Base-by-base conservation (phyloP, 2,888 invertebrate species). In the Conchocele bisecta region DNA sequence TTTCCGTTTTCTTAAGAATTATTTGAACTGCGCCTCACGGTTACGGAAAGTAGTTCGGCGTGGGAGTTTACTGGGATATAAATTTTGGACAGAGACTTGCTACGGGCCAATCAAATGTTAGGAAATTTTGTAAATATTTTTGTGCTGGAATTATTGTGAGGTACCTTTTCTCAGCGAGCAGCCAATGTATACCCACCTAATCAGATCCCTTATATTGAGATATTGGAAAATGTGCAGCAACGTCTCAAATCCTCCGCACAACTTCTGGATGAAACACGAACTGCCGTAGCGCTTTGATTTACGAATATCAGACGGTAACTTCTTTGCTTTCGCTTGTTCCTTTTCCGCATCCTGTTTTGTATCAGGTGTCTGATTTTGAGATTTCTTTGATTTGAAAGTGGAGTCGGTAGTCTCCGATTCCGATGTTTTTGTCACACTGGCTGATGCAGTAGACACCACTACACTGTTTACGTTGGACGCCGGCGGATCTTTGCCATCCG, bases 231-330 rank as follows among this genome's bases (percentile, higher is more conserved):
- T 84, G 26, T 77, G 67, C 26, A 83, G 51, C 85, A 88, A 84
- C 61, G 82, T 82, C 63, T 88, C 87, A 75, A 77, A 88, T 9
- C 88, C 88, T 28, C 83, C 83, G 71, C 84, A 84, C 29, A 88
- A 69, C 31, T 63, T 80, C 50, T 84, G 77, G 44, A 89, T 79
- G 37, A 79, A 79, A 75, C 85, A 83, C 29, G 60, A 58, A 22
- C 53, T 72, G 11, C 26, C 28, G 60, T 75, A 75, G 15, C 46
- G 31, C 35, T n/a, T n/a, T 20, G 51, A 51, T 22, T 6, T 13
- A 2, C 51, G 31, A 17, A 51, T 33, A 28, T 56, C 56, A n/a
- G 41, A 17, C 17, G 24, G 24, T 3, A 29, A 28, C 28, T 7
- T 13, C 42, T 24, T 26, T 26, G 3, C 26, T 56, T 56, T 31